These are phyloP conservation scores for Coccyzus lansbergi DNA, from an alignment of 2,797 vertebrate species.

Conservation along the genomic window DNA sequence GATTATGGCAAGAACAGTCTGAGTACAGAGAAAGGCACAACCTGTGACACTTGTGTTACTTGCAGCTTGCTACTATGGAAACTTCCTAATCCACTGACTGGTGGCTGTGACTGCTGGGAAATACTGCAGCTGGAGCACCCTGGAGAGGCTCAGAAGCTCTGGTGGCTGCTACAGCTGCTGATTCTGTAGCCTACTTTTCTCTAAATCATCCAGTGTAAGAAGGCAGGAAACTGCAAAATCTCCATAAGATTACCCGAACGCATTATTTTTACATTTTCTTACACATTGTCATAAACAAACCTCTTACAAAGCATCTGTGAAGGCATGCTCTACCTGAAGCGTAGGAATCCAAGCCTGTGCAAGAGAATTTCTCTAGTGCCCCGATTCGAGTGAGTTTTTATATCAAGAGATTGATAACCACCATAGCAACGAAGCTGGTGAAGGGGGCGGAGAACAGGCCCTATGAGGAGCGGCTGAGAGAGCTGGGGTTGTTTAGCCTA, in stretches of 20 bases:
- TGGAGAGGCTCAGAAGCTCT: background rate
- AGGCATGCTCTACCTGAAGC: background rate
- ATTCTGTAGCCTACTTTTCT: background rate
- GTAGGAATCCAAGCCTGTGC: background rate
- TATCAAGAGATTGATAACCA: background rate
- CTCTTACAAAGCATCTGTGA: background rate
- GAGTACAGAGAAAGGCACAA: background rate
- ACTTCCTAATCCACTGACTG: background rate
- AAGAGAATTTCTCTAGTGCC: background rate
- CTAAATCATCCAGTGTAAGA: background rate
- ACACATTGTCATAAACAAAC: background rate
- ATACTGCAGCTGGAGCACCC: background rate
- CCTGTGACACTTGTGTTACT: background rate
- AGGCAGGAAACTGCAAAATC: background rate
- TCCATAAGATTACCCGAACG: background rate
- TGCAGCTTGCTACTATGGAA: background rate
- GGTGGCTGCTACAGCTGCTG: background rate
- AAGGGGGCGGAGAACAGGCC: too few relatives aligned
- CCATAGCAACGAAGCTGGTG: too few relatives aligned
- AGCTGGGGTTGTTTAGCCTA: too few relatives aligned
- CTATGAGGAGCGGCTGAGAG: too few relatives aligned
- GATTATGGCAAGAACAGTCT: rapidly evolving
- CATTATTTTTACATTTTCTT: background rate
- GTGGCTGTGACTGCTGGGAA: background rate
- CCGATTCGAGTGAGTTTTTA: background rate